A percentile compares a stretch with the other conserved stretches of the same genome.
phyloP scores from a whole-genome alignment of 1,140 invertebrate genomes.

The Hylaeus anthracinus region DNA sequence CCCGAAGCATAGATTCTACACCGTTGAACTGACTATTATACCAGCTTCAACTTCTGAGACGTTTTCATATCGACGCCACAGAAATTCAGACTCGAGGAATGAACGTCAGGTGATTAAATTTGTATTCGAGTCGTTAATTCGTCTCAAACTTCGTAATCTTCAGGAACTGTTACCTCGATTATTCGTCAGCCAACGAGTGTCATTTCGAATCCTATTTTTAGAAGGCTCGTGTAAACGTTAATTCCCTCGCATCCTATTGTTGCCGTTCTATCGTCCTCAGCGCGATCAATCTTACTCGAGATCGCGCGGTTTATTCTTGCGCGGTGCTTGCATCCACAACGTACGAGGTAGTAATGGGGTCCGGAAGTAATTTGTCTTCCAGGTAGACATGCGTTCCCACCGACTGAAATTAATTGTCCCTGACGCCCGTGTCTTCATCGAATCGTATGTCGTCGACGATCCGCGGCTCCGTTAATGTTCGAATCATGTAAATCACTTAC shows the following conservation, averaged over 20 bases:
- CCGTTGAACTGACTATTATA: too few species aligned
- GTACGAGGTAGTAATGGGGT: constrained; percentile 34
- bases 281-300: constrained; percentile 30
- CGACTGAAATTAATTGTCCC: constrained; percentile 52
- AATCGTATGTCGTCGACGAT: background rate
- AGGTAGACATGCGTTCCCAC: constrained; percentile 23
- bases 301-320: constrained; percentile 28
- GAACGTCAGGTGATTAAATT: too few species aligned
- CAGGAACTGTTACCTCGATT: background rate
- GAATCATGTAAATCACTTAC: constrained; percentile 26
- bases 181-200: background rate
- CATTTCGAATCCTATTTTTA: background rate
- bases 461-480: background rate
- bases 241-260: constrained; percentile 20
- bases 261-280: background rate
- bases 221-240: background rate
- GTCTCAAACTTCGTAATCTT: too few species aligned
- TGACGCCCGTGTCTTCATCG: constrained; percentile 39
- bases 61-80: too few species aligned
- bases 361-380: constrained; percentile 59
- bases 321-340: constrained; percentile 7
- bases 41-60: too few species aligned
- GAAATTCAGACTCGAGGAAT: too few species aligned
- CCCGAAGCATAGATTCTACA: too few species aligned
- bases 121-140: too few species aligned